Conservation (phyloP, 2,797 vertebrate genomes). For the Sitta carolinensis region DNA sequence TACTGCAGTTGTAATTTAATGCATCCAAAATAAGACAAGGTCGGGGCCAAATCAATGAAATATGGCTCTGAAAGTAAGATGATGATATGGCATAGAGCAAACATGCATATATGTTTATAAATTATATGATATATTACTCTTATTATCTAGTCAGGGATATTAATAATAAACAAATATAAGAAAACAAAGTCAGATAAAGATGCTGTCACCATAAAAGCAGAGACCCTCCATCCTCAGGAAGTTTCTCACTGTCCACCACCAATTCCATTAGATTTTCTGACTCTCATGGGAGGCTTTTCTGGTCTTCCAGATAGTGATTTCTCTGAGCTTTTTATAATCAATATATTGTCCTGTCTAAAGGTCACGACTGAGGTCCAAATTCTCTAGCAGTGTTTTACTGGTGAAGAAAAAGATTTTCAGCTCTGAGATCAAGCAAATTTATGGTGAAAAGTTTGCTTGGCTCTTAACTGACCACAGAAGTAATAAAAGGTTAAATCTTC, state of each 20-base stretch:
- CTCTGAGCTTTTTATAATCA: neutral
- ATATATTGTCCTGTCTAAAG: neutral
- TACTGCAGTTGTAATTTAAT: neutral
- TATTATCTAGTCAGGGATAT: neutral
- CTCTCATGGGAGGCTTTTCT: neutral
- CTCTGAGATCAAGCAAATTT: neutral
- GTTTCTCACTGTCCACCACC: neutral
- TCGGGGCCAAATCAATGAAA: neutral
- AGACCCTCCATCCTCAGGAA: neutral
- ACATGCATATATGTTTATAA: neutral
- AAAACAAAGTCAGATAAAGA: neutral
- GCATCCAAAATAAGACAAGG: neutral
- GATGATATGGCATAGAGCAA: neutral
- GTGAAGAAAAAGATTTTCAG: neutral
- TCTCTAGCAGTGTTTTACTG: neutral
- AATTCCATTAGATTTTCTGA: neutral
- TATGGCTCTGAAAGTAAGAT: neutral
- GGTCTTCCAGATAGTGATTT: neutral
- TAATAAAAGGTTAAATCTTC: neutral
- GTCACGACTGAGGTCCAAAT: neutral
- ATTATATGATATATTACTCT: neutral
- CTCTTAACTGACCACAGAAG: neutral
- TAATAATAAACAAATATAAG: neutral
- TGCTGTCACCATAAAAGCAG: neutral
- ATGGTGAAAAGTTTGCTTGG: neutral